Evolutionary conservation across 2,888 invertebrate species (phyloP).

Genomic region (Dinocampus coccinellae): DNA sequence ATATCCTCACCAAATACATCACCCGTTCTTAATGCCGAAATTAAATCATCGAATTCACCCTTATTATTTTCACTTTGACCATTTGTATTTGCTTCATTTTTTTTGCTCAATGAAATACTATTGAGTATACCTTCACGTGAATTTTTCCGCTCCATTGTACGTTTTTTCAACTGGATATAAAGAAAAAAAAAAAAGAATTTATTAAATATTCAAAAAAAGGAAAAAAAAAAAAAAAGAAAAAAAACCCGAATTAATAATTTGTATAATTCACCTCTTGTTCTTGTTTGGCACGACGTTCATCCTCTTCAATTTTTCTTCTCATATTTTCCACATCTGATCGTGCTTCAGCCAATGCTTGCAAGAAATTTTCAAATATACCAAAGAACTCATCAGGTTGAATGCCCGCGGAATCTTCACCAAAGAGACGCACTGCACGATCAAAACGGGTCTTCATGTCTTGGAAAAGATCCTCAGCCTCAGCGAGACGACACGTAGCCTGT

Average conservation of each 20-base stretch:
- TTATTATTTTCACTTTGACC: slow-evolving; percentile 73
- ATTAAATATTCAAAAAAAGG: slow-evolving; percentile 11
- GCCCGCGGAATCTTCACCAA: slow-evolving; percentile 89
- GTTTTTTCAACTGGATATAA: slow-evolving; percentile 78
- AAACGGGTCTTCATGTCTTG: slow-evolving; percentile 95
- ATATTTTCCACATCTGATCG: slow-evolving; percentile 90
- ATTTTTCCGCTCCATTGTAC: slow-evolving; percentile 89
- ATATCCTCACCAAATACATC: slow-evolving; percentile 97
- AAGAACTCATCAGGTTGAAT: slow-evolving; percentile 95
- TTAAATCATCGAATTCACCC: slow-evolving; percentile 96
- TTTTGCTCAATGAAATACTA: slow-evolving; percentile 80
- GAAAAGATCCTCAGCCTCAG: slow-evolving; percentile 92
- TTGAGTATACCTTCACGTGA: slow-evolving; percentile 82
- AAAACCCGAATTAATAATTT: slow-evolving; percentile 15
- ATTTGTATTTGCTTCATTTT: slow-evolving; percentile 74
- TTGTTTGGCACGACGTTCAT: slow-evolving; percentile 88
- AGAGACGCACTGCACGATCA: slow-evolving; percentile 88
- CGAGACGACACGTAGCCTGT: slow-evolving; percentile 90
- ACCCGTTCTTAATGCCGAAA: slow-evolving; percentile 93
- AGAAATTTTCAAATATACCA: slow-evolving; percentile 90
- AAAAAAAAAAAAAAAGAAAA: background rate
- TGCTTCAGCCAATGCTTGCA: slow-evolving; percentile 86
- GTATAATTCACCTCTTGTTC: slow-evolving; percentile 81
- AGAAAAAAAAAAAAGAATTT: slow-evolving; percentile 15
- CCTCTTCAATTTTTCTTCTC: slow-evolving; percentile 86